Conservation (phyloP, 2,113 vertebrate genomes). For the Mastomys coucha region DNA sequence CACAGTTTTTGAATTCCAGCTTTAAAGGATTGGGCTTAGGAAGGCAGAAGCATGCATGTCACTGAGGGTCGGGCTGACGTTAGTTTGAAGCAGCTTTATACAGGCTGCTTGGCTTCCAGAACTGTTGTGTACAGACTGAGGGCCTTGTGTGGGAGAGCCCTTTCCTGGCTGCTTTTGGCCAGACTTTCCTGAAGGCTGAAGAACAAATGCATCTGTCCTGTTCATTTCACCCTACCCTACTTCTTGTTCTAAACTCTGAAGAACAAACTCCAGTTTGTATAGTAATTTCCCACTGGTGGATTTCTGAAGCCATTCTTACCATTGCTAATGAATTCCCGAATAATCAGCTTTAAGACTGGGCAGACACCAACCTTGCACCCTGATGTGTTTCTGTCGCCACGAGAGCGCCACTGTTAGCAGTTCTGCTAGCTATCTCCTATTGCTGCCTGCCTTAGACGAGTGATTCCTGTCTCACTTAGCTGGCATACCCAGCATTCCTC, state of each 20-base stretch:
- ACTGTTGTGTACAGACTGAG: background rate
- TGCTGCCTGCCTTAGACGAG: background rate
- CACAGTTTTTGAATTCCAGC: background rate
- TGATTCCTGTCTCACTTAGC: background rate
- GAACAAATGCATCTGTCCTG: background rate
- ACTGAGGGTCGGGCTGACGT: background rate
- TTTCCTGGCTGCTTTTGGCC: constrained; percentile 28
- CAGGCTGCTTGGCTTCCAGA: background rate
- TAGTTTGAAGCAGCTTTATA: background rate
- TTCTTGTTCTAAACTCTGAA: constrained; percentile 4
- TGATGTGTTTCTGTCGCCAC: background rate
- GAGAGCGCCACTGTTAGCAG: background rate
- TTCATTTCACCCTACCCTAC: background rate
- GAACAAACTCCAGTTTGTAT: constrained; percentile 27
- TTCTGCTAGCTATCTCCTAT: background rate
- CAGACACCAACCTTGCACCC: background rate
- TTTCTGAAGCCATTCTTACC: constrained; percentile 3
- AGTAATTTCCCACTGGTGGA: background rate
- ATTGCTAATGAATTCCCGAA: background rate
- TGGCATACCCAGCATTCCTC: background rate
- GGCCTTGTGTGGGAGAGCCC: background rate
- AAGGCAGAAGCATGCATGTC: background rate
- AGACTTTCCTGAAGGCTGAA: background rate
- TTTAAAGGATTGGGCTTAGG: background rate
- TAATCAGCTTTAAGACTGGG: background rate